A percentile compares a stretch with the other conserved stretches of the same genome.
Conservation (phyloP, 2,113 vertebrate species). For the Nyctibius bracteatus region DNA sequence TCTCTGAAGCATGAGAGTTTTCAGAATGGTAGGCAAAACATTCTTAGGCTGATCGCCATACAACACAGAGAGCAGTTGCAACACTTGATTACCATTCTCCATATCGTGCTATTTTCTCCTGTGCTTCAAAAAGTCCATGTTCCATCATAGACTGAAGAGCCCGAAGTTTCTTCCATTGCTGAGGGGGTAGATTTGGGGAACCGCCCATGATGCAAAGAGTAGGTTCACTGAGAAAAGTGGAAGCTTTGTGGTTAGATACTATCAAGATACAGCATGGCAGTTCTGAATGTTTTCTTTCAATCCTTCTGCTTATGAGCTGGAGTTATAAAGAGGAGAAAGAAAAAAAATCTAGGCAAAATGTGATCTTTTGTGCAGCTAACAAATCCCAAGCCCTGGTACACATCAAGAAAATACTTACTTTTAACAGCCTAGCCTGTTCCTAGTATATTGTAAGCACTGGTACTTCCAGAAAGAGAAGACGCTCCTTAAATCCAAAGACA, state of each 20-base stretch:
- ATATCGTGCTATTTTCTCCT: rapidly evolving
- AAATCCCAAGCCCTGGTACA: not conserved
- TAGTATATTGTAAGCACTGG: not conserved
- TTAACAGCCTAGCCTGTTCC: not conserved
- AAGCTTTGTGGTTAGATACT: not conserved
- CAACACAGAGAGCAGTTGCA: not conserved
- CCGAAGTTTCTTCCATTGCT: not conserved
- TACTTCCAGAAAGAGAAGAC: not conserved
- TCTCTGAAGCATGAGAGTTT: not conserved
- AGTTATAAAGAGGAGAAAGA: not conserved
- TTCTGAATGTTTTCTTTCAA: not conserved
- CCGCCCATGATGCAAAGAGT: not conserved
- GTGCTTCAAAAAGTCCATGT: not conserved
- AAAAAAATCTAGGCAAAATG: not conserved
- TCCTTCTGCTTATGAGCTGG: not conserved
- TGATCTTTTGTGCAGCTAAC: not conserved
- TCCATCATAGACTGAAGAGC: not conserved
- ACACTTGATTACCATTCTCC: not conserved
- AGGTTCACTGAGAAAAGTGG: not conserved
- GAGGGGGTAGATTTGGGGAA: not conserved
- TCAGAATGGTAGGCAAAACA: not conserved
- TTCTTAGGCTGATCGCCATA: not conserved
- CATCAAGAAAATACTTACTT: not conserved
- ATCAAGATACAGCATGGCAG: not conserved
- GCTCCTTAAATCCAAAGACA: not conserved